Percentiles rank a stretch among this genome's conserved stretches.
These are phyloP conservation scores for Trimorus sp. DNA, from an alignment of 2,888 invertebrate genomes.

Conservation along the genomic window DNA sequence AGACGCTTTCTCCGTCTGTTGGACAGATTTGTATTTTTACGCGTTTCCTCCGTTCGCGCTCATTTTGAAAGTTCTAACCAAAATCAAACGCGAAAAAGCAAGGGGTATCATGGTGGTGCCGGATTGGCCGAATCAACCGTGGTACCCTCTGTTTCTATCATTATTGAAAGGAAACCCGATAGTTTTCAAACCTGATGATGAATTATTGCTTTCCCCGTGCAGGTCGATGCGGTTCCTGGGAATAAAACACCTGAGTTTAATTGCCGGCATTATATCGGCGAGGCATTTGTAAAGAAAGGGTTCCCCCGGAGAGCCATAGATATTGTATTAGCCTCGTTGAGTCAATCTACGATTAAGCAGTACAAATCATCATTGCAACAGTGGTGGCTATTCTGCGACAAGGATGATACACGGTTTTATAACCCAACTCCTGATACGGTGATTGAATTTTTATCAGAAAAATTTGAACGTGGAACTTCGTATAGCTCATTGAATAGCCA, in stretches of 20 bases:
- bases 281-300: slow-evolving; percentile 13
- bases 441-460: too few species aligned
- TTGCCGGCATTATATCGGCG: slow-evolving; percentile 26
- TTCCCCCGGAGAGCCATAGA: slow-evolving; percentile 18
- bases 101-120: slow-evolving; percentile 44
- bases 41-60: slow-evolving; percentile 51
- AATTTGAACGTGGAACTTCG: background rate
- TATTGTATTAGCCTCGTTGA: slow-evolving; percentile 61
- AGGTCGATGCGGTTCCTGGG: slow-evolving; percentile 16
- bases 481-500: slow-evolving; percentile 13
- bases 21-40: slow-evolving; percentile 37
- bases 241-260: slow-evolving; percentile 15
- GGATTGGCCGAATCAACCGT: slow-evolving; percentile 25
- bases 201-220: slow-evolving; percentile 30
- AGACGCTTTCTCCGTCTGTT: slow-evolving; percentile 38
- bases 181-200: slow-evolving; percentile 15
- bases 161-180: slow-evolving; percentile 22
- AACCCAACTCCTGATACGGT: background rate
- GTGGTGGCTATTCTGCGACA: slow-evolving; percentile 66
- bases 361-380: slow-evolving; percentile 62
- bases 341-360: slow-evolving; percentile 61
- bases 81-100: slow-evolving; percentile 39
- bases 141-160: slow-evolving; percentile 24
- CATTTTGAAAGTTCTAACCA: slow-evolving; percentile 33
- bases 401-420: background rate